phyloP scores from a whole-genome alignment of 2,888 invertebrate genomes.

The Magallana nippona region DNA sequence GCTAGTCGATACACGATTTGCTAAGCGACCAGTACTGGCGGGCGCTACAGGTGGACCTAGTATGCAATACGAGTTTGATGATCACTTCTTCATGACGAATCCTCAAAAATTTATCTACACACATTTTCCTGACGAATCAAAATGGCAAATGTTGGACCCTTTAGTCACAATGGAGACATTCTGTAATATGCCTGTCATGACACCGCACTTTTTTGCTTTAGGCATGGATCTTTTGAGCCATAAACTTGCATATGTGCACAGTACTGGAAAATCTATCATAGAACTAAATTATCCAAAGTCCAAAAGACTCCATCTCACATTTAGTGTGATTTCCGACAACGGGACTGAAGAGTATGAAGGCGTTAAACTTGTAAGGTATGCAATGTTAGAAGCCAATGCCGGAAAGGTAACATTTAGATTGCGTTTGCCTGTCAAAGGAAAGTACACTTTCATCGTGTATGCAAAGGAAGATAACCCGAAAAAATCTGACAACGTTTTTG shows the following conservation, averaged over 20 bases:
- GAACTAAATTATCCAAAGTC: conserved; percentile 59
- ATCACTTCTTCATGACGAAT: conserved; percentile 62
- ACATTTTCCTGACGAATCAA: conserved; percentile 62
- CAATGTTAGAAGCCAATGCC: conserved; percentile 60
- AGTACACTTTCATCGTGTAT: conserved; percentile 59
- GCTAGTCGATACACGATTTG: conserved; percentile 57
- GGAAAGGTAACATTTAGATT: conserved; percentile 57
- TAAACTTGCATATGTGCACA: conserved; percentile 57
- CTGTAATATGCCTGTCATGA: conserved; percentile 61
- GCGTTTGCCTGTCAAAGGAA: conserved; percentile 60
- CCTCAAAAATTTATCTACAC: conserved; percentile 64
- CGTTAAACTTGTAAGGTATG: conserved; percentile 60
- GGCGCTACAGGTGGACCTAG: conserved; percentile 56
- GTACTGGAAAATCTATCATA: conserved; percentile 59
- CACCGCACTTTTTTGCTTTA: conserved; percentile 63
- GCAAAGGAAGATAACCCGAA: conserved; percentile 63
- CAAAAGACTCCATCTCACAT: conserved; percentile 60
- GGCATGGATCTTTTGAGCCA: conserved; percentile 62
- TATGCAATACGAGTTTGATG: conserved; percentile 61
- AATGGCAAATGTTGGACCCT: conserved; percentile 59
- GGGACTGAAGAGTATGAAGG: conserved; percentile 59
- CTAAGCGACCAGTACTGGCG: conserved; percentile 49
- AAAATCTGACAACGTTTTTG: conserved; percentile 62
- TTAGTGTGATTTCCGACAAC: conserved; percentile 55
- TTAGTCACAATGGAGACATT: conserved; percentile 60